Evolutionary conservation across 2,113 vertebrate genomes (phyloP).

Genomic region (Lepisosteus osseus): DNA sequence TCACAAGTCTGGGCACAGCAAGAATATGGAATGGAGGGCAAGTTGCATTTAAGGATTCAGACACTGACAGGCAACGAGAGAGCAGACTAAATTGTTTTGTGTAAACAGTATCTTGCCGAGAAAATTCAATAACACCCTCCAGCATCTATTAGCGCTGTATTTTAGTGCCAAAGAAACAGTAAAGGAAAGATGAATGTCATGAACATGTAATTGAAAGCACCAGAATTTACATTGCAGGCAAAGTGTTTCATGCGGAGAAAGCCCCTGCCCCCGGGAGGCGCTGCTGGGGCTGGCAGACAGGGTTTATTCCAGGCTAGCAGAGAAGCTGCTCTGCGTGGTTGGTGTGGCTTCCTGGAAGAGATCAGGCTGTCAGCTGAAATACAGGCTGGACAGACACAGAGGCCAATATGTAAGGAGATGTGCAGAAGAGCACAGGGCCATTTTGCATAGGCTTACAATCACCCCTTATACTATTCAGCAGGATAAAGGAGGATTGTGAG

Average conservation of each 20-base stretch:
- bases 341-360: neutral
- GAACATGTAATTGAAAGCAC: constrained; percentile 33
- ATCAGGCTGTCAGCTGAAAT: neutral
- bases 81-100: constrained; percentile 36
- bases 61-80: constrained; percentile 2
- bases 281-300: no score
- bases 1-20: constrained; percentile 11
- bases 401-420: constrained; percentile 9
- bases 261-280: no score
- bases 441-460: constrained; percentile 13
- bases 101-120: constrained; percentile 24
- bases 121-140: constrained; percentile 34
- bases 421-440: constrained; percentile 18
- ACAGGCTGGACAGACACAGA: neutral
- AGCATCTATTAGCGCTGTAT: constrained; percentile 31
- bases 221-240: neutral
- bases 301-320: no score
- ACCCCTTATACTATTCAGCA: neutral
- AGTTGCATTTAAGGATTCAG: neutral
- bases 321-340: no score
- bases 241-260: no score
- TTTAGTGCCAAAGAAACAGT: constrained; percentile 37
- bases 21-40: neutral
- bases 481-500: constrained; percentile 19
- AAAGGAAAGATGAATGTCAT: constrained; percentile 22